These are phyloP conservation scores for Speoplatyrhinus poulsoni DNA, from an alignment of 2,113 vertebrate genomes.

Conservation along the genomic window DNA sequence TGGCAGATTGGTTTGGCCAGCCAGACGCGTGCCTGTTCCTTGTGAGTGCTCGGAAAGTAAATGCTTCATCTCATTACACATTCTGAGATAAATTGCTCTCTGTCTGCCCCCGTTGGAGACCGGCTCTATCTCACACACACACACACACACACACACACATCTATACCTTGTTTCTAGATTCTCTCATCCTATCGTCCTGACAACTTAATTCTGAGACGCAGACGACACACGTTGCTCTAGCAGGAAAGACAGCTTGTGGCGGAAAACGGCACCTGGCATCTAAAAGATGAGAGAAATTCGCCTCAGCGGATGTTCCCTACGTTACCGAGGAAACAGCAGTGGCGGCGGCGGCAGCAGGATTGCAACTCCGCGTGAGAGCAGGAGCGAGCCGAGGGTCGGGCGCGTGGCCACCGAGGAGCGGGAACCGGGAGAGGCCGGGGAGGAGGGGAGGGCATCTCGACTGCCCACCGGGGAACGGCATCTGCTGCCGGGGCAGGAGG, in stretches of 20 bases:
- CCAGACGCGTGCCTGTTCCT: background rate
- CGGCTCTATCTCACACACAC: conserved; percentile 1
- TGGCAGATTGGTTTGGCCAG: background rate
- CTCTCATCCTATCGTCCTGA: background rate
- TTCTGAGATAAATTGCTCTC: background rate
- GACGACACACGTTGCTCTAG: conserved; percentile 44
- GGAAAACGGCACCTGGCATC: conserved; percentile 42
- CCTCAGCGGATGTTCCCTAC: conserved; percentile 62
- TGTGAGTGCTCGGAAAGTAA: no score
- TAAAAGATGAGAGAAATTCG: conserved; percentile 77
- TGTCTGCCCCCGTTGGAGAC: background rate
- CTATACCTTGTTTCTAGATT: background rate
- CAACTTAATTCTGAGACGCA: conserved; percentile 32
- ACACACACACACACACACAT: conserved; percentile 3
- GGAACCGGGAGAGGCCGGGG: conserved; percentile 62
- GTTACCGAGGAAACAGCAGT: conserved; percentile 61
- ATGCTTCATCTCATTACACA: no score
- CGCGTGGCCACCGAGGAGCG: conserved; percentile 62
- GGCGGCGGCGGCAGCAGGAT: conserved; percentile 7
- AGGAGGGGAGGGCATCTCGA: conserved; percentile 63
- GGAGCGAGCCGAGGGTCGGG: conserved; percentile 57
- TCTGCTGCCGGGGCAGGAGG: conserved; percentile 62
- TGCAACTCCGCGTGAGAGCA: conserved; percentile 33
- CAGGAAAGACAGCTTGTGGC: conserved; percentile 31
- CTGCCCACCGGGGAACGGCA: conserved; percentile 63